These are phyloP conservation scores for Reinhardtius hippoglossoides DNA, from an alignment of 2,113 vertebrate species.

Conservation along the genomic window DNA sequence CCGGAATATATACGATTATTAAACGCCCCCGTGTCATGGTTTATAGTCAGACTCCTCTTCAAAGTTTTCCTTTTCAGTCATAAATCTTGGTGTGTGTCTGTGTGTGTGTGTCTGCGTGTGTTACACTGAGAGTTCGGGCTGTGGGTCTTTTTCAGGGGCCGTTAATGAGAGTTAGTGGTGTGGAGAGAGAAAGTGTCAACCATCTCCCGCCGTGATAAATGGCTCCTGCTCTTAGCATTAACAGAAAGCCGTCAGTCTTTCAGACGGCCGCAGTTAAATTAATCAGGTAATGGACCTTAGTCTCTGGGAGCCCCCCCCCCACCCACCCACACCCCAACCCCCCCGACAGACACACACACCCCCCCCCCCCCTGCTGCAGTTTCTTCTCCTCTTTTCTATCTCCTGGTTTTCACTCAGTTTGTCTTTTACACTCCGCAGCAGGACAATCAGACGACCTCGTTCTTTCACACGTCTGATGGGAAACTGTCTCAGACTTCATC, in stretches of 20 bases:
- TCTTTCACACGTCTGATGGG: no score
- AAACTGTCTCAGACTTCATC: no score
- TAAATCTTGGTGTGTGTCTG: slow-evolving; percentile 53
- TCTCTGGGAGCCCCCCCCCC: slow-evolving; percentile 30
- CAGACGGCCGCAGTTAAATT: slow-evolving; percentile 76
- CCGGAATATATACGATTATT: slow-evolving; percentile 57
- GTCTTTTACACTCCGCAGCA: no score
- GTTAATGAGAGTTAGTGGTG: slow-evolving; percentile 73
- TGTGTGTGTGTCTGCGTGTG: slow-evolving; percentile 18
- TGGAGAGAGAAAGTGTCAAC: slow-evolving; percentile 60
- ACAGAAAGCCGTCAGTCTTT: slow-evolving; percentile 73
- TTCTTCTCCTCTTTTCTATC: slow-evolving; percentile 45
- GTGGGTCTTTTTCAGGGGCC: slow-evolving; percentile 36
- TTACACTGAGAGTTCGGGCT: no score
- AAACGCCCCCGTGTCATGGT: slow-evolving; percentile 36
- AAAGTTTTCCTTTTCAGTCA: slow-evolving; percentile 45
- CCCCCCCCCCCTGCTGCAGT: slow-evolving; percentile 23
- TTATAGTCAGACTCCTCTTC: slow-evolving; percentile 48
- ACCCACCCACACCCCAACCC: not conserved
- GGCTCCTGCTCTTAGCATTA: slow-evolving; percentile 49
- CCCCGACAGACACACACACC: slow-evolving; percentile 22
- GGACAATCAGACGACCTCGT: no score
- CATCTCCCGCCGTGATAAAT: slow-evolving; percentile 63
- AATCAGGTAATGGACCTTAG: slow-evolving; percentile 74
- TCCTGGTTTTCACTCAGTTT: slow-evolving; percentile 1